These are phyloP conservation scores for Sesia apiformis DNA, from an alignment of 2,888 invertebrate genomes.

Conservation along the genomic window DNA sequence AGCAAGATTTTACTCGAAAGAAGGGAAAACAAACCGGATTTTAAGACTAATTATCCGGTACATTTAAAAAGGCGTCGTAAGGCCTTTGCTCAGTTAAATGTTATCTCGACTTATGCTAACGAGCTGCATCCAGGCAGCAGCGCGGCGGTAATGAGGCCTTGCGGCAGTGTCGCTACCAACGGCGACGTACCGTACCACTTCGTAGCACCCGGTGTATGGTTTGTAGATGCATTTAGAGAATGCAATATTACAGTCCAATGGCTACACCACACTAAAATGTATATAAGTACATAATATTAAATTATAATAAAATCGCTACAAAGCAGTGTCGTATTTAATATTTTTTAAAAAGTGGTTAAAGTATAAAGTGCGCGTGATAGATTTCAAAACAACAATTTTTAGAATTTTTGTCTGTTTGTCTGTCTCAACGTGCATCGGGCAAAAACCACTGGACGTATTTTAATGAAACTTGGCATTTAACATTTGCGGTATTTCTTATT, in stretches of 20 bases:
- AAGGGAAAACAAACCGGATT: not conserved
- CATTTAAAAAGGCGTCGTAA: not conserved
- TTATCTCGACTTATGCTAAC: slow-evolving; percentile 22
- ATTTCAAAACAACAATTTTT: too few relatives aligned
- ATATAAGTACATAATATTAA: too few relatives aligned
- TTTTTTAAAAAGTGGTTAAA: too few relatives aligned
- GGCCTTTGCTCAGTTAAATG: slow-evolving; percentile 8
- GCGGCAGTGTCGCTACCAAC: slow-evolving; percentile 12
- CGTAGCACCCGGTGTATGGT: not conserved
- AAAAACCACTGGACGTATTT: too few relatives aligned
- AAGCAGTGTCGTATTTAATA: too few relatives aligned
- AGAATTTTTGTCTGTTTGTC: too few relatives aligned
- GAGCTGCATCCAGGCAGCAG: slow-evolving; percentile 17
- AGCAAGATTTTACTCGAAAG: not conserved
- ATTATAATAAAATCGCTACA: too few relatives aligned
- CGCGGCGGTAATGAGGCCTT: slow-evolving; percentile 29
- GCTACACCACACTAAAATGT: too few relatives aligned
- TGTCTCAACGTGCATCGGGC: too few relatives aligned
- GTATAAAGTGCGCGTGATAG: too few relatives aligned
- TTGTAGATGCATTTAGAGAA: not conserved
- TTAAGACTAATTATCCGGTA: slow-evolving; percentile 35
- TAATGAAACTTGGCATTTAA: too few relatives aligned
- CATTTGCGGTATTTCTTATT: too few relatives aligned
- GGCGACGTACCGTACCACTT: not conserved
- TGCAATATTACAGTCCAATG: not conserved